phyloP scores from a whole-genome alignment of 1,140 invertebrate genomes.

The Branchinecta lynchi region DNA sequence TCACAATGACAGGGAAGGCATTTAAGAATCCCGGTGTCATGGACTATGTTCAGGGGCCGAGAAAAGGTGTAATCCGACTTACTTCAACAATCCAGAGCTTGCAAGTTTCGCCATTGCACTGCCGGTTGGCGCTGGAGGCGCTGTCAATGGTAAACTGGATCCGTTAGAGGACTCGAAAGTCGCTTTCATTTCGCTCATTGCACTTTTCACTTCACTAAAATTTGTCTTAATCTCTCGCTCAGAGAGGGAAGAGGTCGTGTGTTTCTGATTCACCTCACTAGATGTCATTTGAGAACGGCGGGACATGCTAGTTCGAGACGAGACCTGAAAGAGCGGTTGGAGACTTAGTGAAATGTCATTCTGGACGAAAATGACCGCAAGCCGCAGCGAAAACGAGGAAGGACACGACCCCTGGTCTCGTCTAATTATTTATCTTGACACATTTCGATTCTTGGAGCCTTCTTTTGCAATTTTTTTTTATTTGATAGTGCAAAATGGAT shows the following conservation, averaged over 20 bases:
- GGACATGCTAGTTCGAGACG: neutral
- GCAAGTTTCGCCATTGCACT: conserved; percentile 6
- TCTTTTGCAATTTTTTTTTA: no score
- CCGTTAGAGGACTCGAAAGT: neutral
- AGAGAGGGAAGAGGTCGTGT: neutral
- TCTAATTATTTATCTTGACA: no score
- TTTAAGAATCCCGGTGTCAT: no score
- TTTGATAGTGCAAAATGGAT: no score
- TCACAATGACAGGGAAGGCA: no score
- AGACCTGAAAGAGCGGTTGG: neutral
- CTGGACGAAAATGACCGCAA: no score
- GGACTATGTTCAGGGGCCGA: no score
- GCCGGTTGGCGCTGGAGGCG: neutral
- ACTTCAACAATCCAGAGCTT: neutral
- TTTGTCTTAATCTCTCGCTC: neutral
- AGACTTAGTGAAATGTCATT: no score
- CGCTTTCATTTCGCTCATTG: conserved; percentile 1
- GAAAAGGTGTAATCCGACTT: no score
- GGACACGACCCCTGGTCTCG: no score
- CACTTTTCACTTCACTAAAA: neutral
- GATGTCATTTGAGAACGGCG: neutral
- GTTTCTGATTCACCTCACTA: neutral
- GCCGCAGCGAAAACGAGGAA: no score
- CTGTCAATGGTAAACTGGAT: neutral
- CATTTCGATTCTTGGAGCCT: no score